Evolutionary conservation across 2,888 invertebrate species (phyloP), one percentile per base, ranked within the genome.

Genomic region (Ectemnius continuus): DNA sequence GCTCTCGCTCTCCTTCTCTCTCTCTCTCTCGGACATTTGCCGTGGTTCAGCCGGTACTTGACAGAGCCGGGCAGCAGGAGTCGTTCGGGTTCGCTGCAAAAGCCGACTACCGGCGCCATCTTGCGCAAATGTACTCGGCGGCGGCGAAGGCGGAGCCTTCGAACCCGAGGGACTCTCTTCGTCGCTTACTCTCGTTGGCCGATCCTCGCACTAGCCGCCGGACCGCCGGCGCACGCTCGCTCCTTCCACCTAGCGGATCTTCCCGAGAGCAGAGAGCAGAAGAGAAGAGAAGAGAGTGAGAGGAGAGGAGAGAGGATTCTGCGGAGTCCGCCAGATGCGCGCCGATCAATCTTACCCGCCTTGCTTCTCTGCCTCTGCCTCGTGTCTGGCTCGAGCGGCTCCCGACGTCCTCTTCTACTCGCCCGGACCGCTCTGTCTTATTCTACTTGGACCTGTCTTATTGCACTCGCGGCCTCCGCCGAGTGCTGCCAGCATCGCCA

Each of bases 51-150:
- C 23, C 23, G 23, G 23, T 23, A 23, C 23, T 23, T 23, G 23
- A 23, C 23, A 23, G 23, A 23, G 23, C 23, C 23, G 23, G n/a
- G 47, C 47, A 3, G 61, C 20, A 66, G 81, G 72, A 69, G 67
- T 45, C 70, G 73, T 76, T 65, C 61, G 46, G 36, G 48, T 64
- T 66, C 57, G 67, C 72, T 78, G 83, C 83, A 78, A 83, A 83
- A 76, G 66, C 73, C 67, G 68, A 57, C 73, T 14, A 75, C 71
- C 84, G 90, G 87, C 90, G 90, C 90, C 90, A 91, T 90, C 90
- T 90, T 90, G 90, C 87, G 90, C 89, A 88, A 89, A 90, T 87
- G 88, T 86, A 86, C 85, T 87, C 86, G 83, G 86, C 88, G 81
- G 36, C 5, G 86, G 83, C 84, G 89, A 90, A 91, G 91, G 91